A percentile compares a stretch with the other conserved stretches of the same genome.
Evolutionary conservation across 2,888 invertebrate genomes (phyloP).

Genomic region (Diadegma fenestrale): DNA sequence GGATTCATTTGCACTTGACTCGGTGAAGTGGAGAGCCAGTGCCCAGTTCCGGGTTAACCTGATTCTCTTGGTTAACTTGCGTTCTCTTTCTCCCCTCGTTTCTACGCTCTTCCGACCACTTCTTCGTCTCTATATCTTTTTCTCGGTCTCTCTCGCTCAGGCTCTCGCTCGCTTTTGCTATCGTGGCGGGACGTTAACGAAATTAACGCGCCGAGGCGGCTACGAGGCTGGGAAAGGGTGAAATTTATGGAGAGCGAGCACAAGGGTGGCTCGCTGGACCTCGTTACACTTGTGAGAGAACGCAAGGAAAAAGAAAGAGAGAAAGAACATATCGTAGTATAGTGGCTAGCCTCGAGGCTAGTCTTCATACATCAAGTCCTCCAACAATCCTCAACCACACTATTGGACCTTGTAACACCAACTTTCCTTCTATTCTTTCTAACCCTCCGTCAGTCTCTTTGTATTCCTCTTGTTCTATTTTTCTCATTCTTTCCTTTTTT

Average conservation of each 20-base stretch:
- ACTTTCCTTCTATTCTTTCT: slow-evolving; percentile 19
- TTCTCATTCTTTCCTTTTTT: slow-evolving; percentile 27
- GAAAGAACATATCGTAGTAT: slow-evolving; percentile 45
- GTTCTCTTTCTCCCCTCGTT: slow-evolving; percentile 35
- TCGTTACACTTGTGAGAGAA: slow-evolving; percentile 12
- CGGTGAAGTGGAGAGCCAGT: slow-evolving; percentile 52
- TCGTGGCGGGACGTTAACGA: slow-evolving; percentile 66
- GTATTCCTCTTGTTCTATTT: slow-evolving; percentile 17
- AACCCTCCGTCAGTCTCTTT: background rate
- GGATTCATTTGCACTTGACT: slow-evolving; percentile 59
- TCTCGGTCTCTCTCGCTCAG: slow-evolving; percentile 25
- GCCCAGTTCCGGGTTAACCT: slow-evolving; percentile 55
- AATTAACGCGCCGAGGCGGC: slow-evolving; percentile 69
- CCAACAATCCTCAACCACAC: slow-evolving; percentile 65
- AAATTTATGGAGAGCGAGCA: slow-evolving; percentile 73
- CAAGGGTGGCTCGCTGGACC: slow-evolving; percentile 34
- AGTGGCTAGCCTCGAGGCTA: slow-evolving; percentile 60
- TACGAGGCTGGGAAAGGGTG: slow-evolving; percentile 61
- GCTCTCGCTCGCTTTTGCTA: slow-evolving; percentile 11
- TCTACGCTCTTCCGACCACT: slow-evolving; percentile 11
- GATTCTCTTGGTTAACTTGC: slow-evolving; percentile 59
- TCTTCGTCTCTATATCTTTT: slow-evolving; percentile 29
- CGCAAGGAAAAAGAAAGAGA: background rate
- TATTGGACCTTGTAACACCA: slow-evolving; percentile 53
- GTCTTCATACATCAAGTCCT: slow-evolving; percentile 70